phyloP scores from a whole-genome alignment of 2,113 vertebrate genomes.

The Cygnus buccinator region DNA sequence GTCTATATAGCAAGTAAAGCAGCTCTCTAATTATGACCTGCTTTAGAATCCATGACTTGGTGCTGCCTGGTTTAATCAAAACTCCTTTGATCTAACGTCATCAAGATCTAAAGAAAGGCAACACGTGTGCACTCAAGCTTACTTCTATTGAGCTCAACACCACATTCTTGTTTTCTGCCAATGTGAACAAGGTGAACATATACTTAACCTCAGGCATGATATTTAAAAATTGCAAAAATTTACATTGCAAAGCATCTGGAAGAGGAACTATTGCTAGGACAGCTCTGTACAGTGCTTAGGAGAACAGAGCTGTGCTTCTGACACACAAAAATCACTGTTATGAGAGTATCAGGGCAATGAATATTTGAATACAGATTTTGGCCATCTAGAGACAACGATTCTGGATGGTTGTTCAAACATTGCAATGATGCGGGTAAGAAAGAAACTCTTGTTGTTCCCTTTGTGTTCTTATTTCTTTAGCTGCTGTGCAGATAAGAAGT shows the following conservation, averaged over 20 bases:
- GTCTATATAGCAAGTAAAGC: background rate
- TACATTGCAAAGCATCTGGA: background rate
- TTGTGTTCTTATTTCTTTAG: background rate
- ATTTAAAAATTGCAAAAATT: background rate
- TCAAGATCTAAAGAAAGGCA: background rate
- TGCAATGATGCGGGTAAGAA: background rate
- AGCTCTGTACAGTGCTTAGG: background rate
- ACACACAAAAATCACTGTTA: background rate
- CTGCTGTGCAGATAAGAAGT: background rate
- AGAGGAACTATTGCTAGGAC: background rate
- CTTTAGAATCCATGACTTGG: background rate
- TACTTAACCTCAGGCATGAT: background rate
- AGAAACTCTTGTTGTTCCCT: background rate
- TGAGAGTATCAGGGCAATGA: background rate
- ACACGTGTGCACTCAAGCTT: fast-evolving
- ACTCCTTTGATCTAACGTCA: background rate
- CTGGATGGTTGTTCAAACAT: background rate
- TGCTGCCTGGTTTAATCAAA: conserved; percentile 15
- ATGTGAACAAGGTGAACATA: background rate
- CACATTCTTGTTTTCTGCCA: background rate
- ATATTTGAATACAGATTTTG: background rate
- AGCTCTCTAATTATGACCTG: background rate
- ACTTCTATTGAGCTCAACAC: background rate
- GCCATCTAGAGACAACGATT: background rate
- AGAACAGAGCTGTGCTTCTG: background rate